Evolutionary conservation across 2,113 vertebrate species (phyloP).

Genomic region (Anguilla rostrata): DNA sequence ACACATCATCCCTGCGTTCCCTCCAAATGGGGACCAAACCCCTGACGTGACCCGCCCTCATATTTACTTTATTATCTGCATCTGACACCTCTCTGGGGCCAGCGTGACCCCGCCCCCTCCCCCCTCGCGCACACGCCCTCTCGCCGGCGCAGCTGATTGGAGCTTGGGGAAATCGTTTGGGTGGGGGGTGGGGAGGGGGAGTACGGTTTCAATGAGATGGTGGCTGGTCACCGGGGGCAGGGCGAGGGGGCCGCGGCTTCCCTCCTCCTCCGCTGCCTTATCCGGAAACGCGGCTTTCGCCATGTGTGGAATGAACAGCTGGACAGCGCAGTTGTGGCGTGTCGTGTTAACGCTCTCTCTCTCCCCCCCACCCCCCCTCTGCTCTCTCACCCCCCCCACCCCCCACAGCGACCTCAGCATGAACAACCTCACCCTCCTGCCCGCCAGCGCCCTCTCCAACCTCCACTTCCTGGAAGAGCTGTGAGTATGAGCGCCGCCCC

Average conservation of each 20-base stretch:
- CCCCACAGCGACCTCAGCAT: slow-evolving; percentile 89
- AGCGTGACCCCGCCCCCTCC: background rate
- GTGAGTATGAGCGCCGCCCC: slow-evolving; percentile 73
- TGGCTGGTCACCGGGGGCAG: slow-evolving; percentile 52
- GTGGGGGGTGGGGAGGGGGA: slow-evolving; percentile 10
- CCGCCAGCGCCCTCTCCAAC: slow-evolving; percentile 70
- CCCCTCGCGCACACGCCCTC: slow-evolving; percentile 2
- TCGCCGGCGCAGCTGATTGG: background rate
- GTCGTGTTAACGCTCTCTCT: slow-evolving; percentile 53
- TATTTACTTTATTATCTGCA: slow-evolving; percentile 12
- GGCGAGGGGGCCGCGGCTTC: slow-evolving; percentile 25
- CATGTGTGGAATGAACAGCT: slow-evolving; percentile 65
- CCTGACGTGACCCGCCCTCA: background rate
- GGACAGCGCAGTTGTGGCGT: slow-evolving; percentile 53
- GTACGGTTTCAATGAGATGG: slow-evolving; percentile 44
- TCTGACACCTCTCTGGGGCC: background rate
- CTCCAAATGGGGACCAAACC: slow-evolving; percentile 9
- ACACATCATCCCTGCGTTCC: background rate
- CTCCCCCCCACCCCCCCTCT: slow-evolving; percentile 42
- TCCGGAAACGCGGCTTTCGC: slow-evolving; percentile 52
- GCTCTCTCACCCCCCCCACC: slow-evolving; percentile 23
- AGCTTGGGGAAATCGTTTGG: background rate
- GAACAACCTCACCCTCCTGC: slow-evolving; percentile 87
- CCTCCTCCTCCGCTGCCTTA: background rate
- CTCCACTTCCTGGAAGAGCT: slow-evolving; percentile 91